phyloP scores from a whole-genome alignment of 1,140 invertebrate species.

The Leptinotarsa undecemlineata region DNA sequence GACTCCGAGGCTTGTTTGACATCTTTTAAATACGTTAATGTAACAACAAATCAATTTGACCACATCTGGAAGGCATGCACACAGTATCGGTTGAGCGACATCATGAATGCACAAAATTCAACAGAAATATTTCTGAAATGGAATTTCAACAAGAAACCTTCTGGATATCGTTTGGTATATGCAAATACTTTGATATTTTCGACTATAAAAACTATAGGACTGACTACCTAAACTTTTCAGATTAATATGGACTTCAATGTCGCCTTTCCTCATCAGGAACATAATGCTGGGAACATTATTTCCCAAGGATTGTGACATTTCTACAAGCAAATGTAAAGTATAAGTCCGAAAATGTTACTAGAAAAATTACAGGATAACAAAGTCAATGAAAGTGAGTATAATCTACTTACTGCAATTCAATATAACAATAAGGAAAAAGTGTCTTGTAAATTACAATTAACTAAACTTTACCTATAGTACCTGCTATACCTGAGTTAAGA shows the following conservation, averaged over 20 bases:
- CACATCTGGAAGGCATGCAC: constrained; percentile 6
- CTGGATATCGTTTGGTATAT: neutral
- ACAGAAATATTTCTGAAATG: neutral
- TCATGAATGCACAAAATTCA: neutral
- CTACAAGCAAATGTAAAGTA: neutral
- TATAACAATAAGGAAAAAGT: no score
- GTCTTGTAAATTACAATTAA: no score
- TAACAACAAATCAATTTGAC: constrained; percentile 14
- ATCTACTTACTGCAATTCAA: no score
- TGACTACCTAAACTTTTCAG: neutral
- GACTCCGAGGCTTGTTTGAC: neutral
- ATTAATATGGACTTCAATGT: neutral
- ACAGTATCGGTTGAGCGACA: neutral
- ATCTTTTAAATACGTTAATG: constrained; percentile 1
- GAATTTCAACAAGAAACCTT: neutral
- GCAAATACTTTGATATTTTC: neutral
- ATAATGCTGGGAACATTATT: neutral
- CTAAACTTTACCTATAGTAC: no score
- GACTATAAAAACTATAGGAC: neutral
- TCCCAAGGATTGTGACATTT: neutral
- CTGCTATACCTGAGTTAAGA: no score
- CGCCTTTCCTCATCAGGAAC: neutral
- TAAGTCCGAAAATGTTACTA: no score
- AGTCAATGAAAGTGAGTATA: no score
- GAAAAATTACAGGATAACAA: no score